Base-by-base conservation (phyloP, 1,140 invertebrate species). In the Trichonephila clavipes region DNA sequence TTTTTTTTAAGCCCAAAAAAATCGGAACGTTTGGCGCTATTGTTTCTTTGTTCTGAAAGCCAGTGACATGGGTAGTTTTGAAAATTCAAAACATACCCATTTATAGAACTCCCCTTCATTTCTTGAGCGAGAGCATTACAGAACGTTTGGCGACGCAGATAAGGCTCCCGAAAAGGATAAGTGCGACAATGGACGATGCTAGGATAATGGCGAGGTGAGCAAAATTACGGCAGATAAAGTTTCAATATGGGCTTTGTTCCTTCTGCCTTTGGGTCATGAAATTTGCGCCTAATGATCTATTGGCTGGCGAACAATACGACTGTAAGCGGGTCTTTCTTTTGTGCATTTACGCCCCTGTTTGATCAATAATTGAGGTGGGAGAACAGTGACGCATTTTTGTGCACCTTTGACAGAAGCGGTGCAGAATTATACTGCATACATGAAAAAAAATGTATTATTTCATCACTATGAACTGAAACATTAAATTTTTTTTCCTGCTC, bases 281-380 rank as follows among this genome's bases (percentile, higher is more conserved):
- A 91, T 91, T 91, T 91, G 89, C 72, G 59, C n/a, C 89, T 91
- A 91, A 91, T 91, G 89, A 91, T 91, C 89, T 91, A 91, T 91
- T 91, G 89, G 89, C 72, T 77, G 24, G 77, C 69, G 77, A 91
- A 91, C 89, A 91, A 91, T 91, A 61, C 34, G 77, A 82, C 34
- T 90, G 40, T 90, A 83, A 91, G 77, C 88, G 62, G 51, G 88
- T 10, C 72, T 69, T 90, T 90, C 64, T 90, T 69, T 90, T 90
- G 44, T 90, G 88, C 64, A 40, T 61, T 51, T 62, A 14, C 64
- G 64, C 21, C 64, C 64, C 18, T 59, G 28, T 7, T 44, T 58
- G 64, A 88, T 88, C 87, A 88, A 88, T 88, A 88, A 44, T 44
- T 40, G 82, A 24, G 82, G 51, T 51, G 82, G 69, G 14, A 28